A percentile compares a stretch with the other conserved stretches of the same genome.
Conservation (phyloP, 2,113 vertebrate species). For the Chunga burmeisteri region DNA sequence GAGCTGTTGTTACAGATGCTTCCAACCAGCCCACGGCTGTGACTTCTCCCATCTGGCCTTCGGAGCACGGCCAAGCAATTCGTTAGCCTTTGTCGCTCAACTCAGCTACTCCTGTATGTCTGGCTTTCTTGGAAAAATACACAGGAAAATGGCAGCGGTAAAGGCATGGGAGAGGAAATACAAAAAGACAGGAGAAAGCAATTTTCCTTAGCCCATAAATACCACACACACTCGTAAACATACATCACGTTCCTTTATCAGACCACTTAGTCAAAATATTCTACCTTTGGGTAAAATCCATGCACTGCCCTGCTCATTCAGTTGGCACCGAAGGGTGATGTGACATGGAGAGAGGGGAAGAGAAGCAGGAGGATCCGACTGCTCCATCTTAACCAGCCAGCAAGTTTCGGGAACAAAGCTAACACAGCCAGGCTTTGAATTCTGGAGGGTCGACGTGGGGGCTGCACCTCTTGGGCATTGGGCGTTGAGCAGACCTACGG, state of each 20-base stretch:
- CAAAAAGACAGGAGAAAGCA: background rate
- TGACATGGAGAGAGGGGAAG: rapidly evolving
- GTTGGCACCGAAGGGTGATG: background rate
- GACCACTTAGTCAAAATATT: rapidly evolving
- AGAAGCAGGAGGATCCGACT: background rate
- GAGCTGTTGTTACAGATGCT: background rate
- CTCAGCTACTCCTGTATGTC: background rate
- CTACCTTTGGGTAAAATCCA: rapidly evolving
- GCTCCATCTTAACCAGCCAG: background rate
- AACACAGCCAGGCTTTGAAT: rapidly evolving
- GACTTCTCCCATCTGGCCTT: background rate
- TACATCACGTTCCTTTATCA: background rate
- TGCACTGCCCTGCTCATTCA: rapidly evolving
- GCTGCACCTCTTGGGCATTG: no score
- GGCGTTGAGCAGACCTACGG: background rate
- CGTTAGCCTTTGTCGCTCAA: background rate
- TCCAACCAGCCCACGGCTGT: background rate
- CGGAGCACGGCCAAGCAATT: background rate
- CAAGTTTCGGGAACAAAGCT: rapidly evolving
- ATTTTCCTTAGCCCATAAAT: background rate
- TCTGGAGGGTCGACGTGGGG: rapidly evolving
- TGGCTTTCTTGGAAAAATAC: background rate
- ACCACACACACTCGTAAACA: background rate
- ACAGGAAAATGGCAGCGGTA: background rate
- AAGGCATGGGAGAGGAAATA: background rate